Base-by-base conservation (phyloP, 2,113 vertebrate genomes). In the Notarius lentiginosus region DNA sequence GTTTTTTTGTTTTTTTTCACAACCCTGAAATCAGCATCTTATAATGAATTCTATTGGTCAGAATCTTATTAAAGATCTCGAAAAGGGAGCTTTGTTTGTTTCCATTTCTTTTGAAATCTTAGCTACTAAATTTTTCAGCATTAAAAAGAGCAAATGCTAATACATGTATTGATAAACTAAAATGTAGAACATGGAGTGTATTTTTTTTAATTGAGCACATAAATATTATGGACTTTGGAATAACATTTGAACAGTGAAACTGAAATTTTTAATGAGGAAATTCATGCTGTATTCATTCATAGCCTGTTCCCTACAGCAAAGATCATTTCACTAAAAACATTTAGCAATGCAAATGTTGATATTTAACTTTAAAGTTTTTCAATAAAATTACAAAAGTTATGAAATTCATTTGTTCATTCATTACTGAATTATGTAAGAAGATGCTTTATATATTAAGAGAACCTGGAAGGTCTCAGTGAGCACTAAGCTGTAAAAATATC, bases 1-100 rank as follows among this genome's bases (percentile, higher is more conserved):
- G 51, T 77, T 77, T n/a, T n/a, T n/a, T n/a, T n/a, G n/a, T 87
- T 84, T 82, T 61, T 87, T 85, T 83, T 41, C 61, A 18, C 79
- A 34, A 17, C 51, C 72, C 24, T 65, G 66, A 77, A 27, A 81
- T 53, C 70, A 8, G 14, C 24, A 7, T 85, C 75, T 84, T 58
- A 55, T 84, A n/a, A 15, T 2, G 2, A n/a, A 24, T 77, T 12
- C n/a, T 53, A 76, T 11, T 34, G 27, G 77, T 34, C 18, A 18
- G 53, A 79, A 18, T 34, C n/a, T 79, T 34, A 20, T 53, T 34
- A 79, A 30, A 5, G n/a, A 4, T 20, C 47, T 53, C 0, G 41
- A 76, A 76, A 4, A 76, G 20, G 47, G 0, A n/a, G 49, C 11
- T n/a, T 14, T 14, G 22, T 77, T 53, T 27, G 18, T 18, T 5